Base-by-base conservation (phyloP, 1,140 invertebrate genomes). In the Caenorhabditis latens region DNA sequence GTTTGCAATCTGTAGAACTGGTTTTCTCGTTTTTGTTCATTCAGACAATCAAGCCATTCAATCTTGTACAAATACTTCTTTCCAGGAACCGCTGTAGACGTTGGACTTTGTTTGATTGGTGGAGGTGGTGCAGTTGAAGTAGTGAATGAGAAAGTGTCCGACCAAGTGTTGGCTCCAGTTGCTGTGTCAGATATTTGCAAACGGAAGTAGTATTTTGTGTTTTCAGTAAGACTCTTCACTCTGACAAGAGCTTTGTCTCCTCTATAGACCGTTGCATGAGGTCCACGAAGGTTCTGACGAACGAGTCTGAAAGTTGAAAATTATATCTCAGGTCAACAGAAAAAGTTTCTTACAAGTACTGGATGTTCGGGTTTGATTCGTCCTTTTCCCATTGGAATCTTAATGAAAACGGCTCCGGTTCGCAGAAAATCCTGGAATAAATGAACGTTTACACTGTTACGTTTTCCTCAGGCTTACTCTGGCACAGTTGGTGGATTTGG, bases 111-210 rank as follows among this genome's bases (percentile, higher is more conserved):
- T 14, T 79, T 79, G 46, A 79, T 13, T 4, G 71, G 13, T 11
- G 71, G 71, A 2, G 71, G 71, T 50, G 71, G 71, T 21, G 71
- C 71, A 5, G n/a, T 43, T 13, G 46, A 53, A 1, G 71, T 79
- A 6, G 4, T 5, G 46, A 79, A 79, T 4, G 13, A 8, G 71
- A 53, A 53, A 13, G 4, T 4, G 4, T 21, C n/a, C 4, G 71
- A 24, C 21, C 46, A 53, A 5, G 43, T 13, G 24, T 2, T 6
- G 0, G 71, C 71, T 21, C 21, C 21, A 14, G 71, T 19, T 14
- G 9, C 14, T 24, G 16, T 13, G 11, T 79, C 46, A 0, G n/a
- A 11, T 4, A 79, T 46, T 13, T n/a, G 19, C 71, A 79, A 14
- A 24, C 21, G 50, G 71, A 79, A 79, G n/a, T 4, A n/a, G 46